Percentiles rank a stretch among this genome's conserved stretches.
Evolutionary conservation across 2,113 vertebrate species (phyloP).

Genomic region (Daboia siamensis): DNA sequence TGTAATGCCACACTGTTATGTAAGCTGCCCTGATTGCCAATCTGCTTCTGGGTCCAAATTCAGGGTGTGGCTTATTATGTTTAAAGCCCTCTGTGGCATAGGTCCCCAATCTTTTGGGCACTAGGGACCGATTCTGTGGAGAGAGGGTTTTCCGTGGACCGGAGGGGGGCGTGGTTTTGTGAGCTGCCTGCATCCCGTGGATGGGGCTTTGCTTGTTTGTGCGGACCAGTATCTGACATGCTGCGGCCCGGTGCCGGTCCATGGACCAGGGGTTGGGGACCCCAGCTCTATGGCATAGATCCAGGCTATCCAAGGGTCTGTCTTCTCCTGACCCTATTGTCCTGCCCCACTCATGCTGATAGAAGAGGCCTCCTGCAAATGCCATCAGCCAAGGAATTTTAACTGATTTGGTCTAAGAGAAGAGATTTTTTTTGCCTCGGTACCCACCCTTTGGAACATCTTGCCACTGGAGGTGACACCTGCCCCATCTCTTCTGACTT

Average conservation of each 20-base stretch:
- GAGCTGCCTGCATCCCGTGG: too few relatives aligned
- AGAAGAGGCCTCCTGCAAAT: neutral
- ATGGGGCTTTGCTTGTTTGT: too few relatives aligned
- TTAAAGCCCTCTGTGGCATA: neutral
- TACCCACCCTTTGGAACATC: too few relatives aligned
- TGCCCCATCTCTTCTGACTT: too few relatives aligned
- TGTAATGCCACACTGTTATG: neutral
- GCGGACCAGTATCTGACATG: too few relatives aligned
- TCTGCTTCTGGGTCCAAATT: neutral
- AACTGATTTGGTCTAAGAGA: neutral
- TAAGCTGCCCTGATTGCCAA: neutral
- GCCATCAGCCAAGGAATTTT: neutral
- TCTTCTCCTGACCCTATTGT: neutral
- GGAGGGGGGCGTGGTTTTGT: too few relatives aligned
- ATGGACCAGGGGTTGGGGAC: too few relatives aligned
- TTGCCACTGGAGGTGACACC: too few relatives aligned
- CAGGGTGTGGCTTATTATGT: neutral
- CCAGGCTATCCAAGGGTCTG: neutral
- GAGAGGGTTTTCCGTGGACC: too few relatives aligned
- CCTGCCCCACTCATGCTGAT: neutral
- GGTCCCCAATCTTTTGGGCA: too few relatives aligned
- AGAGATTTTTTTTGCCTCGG: neutral
- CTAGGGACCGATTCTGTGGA: too few relatives aligned
- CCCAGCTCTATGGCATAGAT: neutral
- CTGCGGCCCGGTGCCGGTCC: too few relatives aligned